Base-by-base conservation (phyloP, 2,888 invertebrate species). In the Omphaloscelis lunosa region DNA sequence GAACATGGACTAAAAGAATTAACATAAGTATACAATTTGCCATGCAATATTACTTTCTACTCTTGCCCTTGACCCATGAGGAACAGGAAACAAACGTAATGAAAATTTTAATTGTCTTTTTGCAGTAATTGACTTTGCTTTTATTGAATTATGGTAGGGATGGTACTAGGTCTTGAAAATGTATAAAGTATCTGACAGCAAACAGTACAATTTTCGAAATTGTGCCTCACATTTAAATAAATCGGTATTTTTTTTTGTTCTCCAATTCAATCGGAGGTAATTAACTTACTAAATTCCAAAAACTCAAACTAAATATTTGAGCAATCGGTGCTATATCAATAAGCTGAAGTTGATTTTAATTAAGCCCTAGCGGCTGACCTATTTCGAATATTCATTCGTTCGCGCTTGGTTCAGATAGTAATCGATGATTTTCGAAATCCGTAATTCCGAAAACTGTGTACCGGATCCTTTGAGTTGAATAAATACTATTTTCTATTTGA, bases 291-390 rank as follows among this genome's bases (percentile, higher is more conserved):
- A 56, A 63, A 70, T 29, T 62, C 53, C 39, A 66, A 73, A 72
- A 63, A 72, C 53, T 77, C 34, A 65, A 58, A 71, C 45, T 59
- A 77, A 72, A 86, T 77, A 73, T 27, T 23, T 9, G 53, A 67
- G 75, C 59, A 78, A 71, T 78, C 59, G 23, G 59, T 51, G 86
- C 83, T 63, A 73, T 83, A 78, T 83, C 73, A 83, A 86, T 86
- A 86, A 86, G 56, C 20, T 12, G 61, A 74, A 79, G 79, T 86
- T 78, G 79, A 72, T 76, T 76, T 83, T 83, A 79, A 79, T 74
- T 71, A 61, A 69, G 51, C 34, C 56, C 34, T 56, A 61, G 59
- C 15, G 61, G 71, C 71, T 59, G 79, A 72, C 58, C 74, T 66
- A 69, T 79, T 83, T 86, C 45, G 27, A 79, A 86, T 72, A 78